Conservation (phyloP, 2,113 vertebrate species). For the Vulpes vulpes region DNA sequence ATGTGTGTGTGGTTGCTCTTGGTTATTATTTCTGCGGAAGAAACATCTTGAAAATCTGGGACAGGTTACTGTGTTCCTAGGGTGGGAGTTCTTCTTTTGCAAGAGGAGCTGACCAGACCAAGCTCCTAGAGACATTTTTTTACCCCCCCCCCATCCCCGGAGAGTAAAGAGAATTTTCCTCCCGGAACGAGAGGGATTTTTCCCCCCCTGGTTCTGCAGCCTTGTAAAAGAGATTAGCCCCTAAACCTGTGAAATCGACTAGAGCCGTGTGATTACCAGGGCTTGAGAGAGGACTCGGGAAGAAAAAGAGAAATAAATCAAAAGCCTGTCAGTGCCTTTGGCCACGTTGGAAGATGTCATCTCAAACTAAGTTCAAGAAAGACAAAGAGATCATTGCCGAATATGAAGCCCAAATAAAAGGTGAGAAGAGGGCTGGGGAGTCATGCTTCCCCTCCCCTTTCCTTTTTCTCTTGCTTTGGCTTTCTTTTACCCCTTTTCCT, state of each 20-base stretch:
- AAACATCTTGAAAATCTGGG: slow-evolving; percentile 77
- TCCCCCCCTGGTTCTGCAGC: slow-evolving; percentile 30
- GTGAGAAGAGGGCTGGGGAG: slow-evolving; percentile 84
- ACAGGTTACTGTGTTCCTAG: slow-evolving; percentile 72
- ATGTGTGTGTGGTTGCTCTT: background rate
- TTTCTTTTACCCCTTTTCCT: background rate
- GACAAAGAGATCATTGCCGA: slow-evolving; percentile 98
- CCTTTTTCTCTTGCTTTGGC: background rate
- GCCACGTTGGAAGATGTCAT: slow-evolving; percentile 92
- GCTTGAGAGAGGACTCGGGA: slow-evolving; percentile 42
- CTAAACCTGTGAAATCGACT: slow-evolving; percentile 77
- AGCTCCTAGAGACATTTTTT: slow-evolving; percentile 65
- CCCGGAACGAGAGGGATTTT: slow-evolving; percentile 52
- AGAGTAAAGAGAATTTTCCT: slow-evolving; percentile 71
- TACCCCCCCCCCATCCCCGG: background rate
- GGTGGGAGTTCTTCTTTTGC: slow-evolving; percentile 57
- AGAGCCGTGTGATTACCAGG: slow-evolving; percentile 58
- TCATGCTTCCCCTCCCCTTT: background rate
- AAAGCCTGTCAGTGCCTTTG: slow-evolving; percentile 79
- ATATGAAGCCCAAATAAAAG: slow-evolving; percentile 98
- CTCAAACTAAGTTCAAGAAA: slow-evolving; percentile 96
- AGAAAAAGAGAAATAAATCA: slow-evolving; percentile 60
- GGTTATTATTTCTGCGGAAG: slow-evolving; percentile 53
- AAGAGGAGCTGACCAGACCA: slow-evolving; percentile 68
- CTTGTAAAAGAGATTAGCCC: slow-evolving; percentile 60